Evolutionary conservation across 1,140 invertebrate species (phyloP).

Genomic region (Hydropsyche tenuis): DNA sequence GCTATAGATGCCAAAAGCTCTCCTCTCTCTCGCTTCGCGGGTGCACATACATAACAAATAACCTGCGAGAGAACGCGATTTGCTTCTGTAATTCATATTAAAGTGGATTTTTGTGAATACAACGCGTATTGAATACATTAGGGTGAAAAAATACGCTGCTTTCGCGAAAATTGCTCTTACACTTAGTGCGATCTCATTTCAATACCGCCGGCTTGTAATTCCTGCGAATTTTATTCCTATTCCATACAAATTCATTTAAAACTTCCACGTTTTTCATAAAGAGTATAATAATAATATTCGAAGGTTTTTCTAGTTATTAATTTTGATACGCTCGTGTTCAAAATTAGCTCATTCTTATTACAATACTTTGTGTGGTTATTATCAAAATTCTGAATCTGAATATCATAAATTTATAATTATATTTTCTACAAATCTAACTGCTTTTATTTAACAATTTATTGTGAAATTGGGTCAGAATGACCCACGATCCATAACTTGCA

Average conservation of each 20-base stretch:
- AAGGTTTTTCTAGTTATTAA: too few species aligned
- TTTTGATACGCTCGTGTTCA: too few species aligned
- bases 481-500: too few species aligned
- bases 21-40: neutral
- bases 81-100: conserved; percentile 22
- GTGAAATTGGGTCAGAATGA: too few species aligned
- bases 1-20: conserved; percentile 25
- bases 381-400: too few species aligned
- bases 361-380: too few species aligned
- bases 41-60: conserved; percentile 4
- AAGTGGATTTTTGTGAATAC: conserved; percentile 12
- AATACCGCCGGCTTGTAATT: neutral
- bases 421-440: too few species aligned
- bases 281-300: too few species aligned
- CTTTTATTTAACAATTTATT: too few species aligned
- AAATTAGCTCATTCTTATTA: too few species aligned
- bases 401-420: too few species aligned
- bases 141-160: neutral
- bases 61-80: conserved; percentile 19
- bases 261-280: neutral
- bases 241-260: neutral
- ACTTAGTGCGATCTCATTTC: too few species aligned
- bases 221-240: neutral
- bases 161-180: neutral
- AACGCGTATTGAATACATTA: neutral